Evolutionary conservation across 30 jellyfish, hydroid and myxozoan genomes (phyloP).

Genomic region (Phacellophora camtschatica): DNA sequence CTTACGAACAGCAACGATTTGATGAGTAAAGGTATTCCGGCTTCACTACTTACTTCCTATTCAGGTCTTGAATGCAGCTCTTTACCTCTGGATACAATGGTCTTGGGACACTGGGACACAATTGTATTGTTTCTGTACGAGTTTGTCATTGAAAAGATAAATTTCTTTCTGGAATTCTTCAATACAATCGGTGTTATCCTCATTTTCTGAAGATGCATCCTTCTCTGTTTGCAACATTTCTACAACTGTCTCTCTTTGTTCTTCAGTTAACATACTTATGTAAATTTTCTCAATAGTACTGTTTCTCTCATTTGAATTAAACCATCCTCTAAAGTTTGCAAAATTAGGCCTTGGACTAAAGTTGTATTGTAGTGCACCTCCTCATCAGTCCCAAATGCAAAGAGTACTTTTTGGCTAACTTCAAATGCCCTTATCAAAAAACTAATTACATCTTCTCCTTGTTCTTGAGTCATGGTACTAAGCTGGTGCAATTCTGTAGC

Average conservation of each 20-base stretch:
- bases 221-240: not conserved
- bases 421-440: constrained; percentile 25
- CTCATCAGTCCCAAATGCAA: constrained; percentile 47
- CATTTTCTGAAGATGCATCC: not conserved
- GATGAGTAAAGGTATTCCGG: constrained; percentile 2
- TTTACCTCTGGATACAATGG: constrained; percentile 51
- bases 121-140: not conserved
- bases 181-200: not conserved
- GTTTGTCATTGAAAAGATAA: not conserved
- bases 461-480: constrained; percentile 24
- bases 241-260: not conserved
- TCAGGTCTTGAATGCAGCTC: constrained; percentile 13
- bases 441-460: constrained; percentile 14
- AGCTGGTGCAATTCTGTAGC: constrained; percentile 46
- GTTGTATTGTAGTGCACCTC: constrained; percentile 17
- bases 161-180: not conserved
- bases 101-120: constrained; percentile 27
- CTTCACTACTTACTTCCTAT: constrained; percentile 1
- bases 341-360: constrained; percentile 39
- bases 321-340: constrained; percentile 55
- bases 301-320: not conserved
- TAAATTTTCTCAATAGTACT: not conserved
- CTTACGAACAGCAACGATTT: constrained; percentile 24
- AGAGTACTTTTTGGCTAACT: constrained; percentile 36
- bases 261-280: not conserved